Base-by-base conservation (phyloP, 2,888 invertebrate species). In the Crocallis elinguaria region DNA sequence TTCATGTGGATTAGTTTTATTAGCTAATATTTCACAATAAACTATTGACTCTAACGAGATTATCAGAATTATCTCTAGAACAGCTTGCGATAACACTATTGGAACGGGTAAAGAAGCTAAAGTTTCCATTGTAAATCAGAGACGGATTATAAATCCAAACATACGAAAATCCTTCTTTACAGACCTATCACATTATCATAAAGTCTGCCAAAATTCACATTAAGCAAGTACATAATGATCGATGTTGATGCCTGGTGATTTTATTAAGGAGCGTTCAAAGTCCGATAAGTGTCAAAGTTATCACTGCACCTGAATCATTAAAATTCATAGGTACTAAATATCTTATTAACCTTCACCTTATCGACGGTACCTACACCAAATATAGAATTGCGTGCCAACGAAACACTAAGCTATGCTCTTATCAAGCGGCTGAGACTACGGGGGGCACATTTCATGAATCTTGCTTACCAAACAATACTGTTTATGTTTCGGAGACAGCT, bases 311-410 rank as follows among this genome's bases (percentile, higher is more conserved):
- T 42, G 1, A 51, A 39, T 42, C 33, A 57, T 53, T 50, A 12
- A 46, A 41, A 33, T 23, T 43, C 3, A 4, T 19, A 19, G 36
- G 39, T 30, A 64, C 46, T 44, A 52, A 67, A 69, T 65, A 69
- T 60, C 69, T 53, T 63, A 77, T 76, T 82, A 76, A 83, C 84
- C 84, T 84, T 85, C 79, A 82, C 73, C 79, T 85, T 87, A 87
- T 88, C 86, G 70, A 49, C 55, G 55, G 50, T 66, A n/a, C n/a
- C n/a, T n/a, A 67, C 57, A 70, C 71, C 69, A 70, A 79, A 80
- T 74, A 74, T 76, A 77, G 72, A 71, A 67, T 71, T 63, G 78
- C 77, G 65, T 78, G 77, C 62, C 61, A 64, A 60, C 57, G 4
- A 21, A 60, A 59, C 62, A 57, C 62, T 41, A 63, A 66, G 64